These are phyloP conservation scores for Jaculus jaculus DNA, from an alignment of 2,113 vertebrate genomes.

Conservation along the genomic window DNA sequence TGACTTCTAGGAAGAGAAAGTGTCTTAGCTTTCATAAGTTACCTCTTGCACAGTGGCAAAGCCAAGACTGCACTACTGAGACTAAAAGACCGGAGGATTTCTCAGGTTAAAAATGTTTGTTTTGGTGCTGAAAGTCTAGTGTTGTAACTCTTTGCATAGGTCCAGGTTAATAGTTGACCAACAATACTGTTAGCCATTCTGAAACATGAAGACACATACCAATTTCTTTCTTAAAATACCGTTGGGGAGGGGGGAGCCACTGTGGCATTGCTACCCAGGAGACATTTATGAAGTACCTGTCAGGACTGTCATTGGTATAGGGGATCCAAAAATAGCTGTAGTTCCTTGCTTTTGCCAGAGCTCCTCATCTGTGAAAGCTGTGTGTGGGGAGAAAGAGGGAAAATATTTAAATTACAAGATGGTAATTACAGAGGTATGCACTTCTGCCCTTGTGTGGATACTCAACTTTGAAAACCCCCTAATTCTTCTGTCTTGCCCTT, in stretches of 20 bases:
- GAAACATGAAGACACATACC: neutral
- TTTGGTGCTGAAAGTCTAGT: conserved; percentile 37
- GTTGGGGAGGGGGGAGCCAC: no score
- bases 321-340: neutral
- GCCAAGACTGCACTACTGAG: neutral
- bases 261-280: neutral
- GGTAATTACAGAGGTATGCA: neutral
- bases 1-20: conserved; percentile 68
- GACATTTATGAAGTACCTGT: neutral
- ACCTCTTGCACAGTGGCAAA: conserved; percentile 52
- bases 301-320: neutral
- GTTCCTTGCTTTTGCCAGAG: neutral
- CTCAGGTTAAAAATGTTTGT: conserved; percentile 49
- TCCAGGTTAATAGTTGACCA: neutral
- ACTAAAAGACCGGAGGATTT: conserved; percentile 9
- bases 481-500: neutral
- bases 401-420: neutral
- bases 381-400: neutral
- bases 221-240: conserved; percentile 22
- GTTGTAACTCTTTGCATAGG: neutral
- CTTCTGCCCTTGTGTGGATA: neutral
- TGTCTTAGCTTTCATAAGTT: conserved; percentile 67
- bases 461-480: neutral
- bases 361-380: neutral
- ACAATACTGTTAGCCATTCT: neutral